A percentile compares a stretch with the other conserved stretches of the same genome.
phyloP scores from a whole-genome alignment of 2,113 vertebrate species.

The Sebastes schlegelii region DNA sequence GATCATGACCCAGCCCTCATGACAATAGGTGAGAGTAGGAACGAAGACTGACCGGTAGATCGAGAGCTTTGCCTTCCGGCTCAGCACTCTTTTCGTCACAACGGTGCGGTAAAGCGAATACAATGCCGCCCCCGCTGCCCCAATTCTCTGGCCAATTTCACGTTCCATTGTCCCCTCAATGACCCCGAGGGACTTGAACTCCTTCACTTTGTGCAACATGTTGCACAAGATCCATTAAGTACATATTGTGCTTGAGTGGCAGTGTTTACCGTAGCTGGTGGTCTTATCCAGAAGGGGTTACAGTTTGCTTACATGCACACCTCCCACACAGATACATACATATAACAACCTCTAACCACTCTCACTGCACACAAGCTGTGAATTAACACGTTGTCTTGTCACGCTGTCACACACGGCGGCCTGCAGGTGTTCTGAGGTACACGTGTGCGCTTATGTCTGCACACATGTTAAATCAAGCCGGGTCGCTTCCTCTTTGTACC shows the following conservation, averaged over 20 bases:
- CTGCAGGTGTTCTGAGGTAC: constrained; percentile 43
- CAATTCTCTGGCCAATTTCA: no score
- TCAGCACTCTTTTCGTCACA: no score
- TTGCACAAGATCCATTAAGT: background rate
- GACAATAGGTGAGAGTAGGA: no score
- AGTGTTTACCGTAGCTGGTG: constrained; percentile 26
- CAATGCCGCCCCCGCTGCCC: no score
- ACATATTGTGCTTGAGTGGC: constrained; percentile 8
- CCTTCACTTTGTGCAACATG: no score
- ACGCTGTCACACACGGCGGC: constrained; percentile 15
- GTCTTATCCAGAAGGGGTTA: constrained; percentile 29
- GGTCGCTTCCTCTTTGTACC: background rate
- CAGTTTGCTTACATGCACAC: constrained; percentile 62
- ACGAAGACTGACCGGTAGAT: no score
- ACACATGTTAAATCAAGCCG: constrained; percentile 1
- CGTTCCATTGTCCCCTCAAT: no score
- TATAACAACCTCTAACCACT: constrained; percentile 51
- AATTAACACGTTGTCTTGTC: constrained; percentile 33
- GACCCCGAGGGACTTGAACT: no score
- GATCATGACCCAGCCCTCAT: no score
- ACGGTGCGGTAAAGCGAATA: no score
- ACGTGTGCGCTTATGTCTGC: background rate
- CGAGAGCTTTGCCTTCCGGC: no score
- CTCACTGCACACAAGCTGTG: constrained; percentile 42
- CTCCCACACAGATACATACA: constrained; percentile 59